These are phyloP conservation scores for Rhabditophanes sp. DNA, from an alignment of 2,888 invertebrate species.

Conservation along the genomic window DNA sequence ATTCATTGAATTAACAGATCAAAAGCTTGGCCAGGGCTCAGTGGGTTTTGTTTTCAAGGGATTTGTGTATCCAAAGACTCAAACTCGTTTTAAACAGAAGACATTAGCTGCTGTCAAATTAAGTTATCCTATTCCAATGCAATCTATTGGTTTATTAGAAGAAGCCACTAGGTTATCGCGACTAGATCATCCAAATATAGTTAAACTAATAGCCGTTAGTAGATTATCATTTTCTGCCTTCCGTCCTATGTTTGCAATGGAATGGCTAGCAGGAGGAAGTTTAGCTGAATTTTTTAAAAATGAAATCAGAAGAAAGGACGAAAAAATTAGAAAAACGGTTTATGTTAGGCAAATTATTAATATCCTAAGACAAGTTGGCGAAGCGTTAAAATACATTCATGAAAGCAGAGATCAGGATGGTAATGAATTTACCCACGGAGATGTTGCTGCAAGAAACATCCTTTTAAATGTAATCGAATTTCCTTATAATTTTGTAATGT, in stretches of 20 bases:
- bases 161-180: slow-evolving; percentile 32
- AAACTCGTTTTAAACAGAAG: slow-evolving; percentile 34
- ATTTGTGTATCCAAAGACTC: slow-evolving; percentile 34
- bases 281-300: slow-evolving; percentile 33
- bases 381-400: slow-evolving; percentile 35
- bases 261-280: slow-evolving; percentile 40
- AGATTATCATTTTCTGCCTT: slow-evolving; percentile 35
- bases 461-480: no score
- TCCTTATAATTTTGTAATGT: slow-evolving; percentile 24
- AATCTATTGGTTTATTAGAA: slow-evolving; percentile 34
- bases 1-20: slow-evolving; percentile 36
- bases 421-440: slow-evolving; percentile 35
- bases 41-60: slow-evolving; percentile 39
- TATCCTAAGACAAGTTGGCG: slow-evolving; percentile 23
- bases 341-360: slow-evolving; percentile 28
- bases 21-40: slow-evolving; percentile 35
- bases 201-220: slow-evolving; percentile 30
- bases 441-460: slow-evolving; percentile 35
- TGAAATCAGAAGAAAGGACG: slow-evolving; percentile 28
- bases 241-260: slow-evolving; percentile 39
- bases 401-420: slow-evolving; percentile 23
- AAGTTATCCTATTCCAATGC: slow-evolving; percentile 28
- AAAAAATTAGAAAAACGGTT: slow-evolving; percentile 20
- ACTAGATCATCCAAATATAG: slow-evolving; percentile 34
- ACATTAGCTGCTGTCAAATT: slow-evolving; percentile 39